A percentile compares a stretch with the other conserved stretches of the same genome.
phyloP scores from a whole-genome alignment of 2,888 invertebrate species.

The Drosophila incognita region DNA sequence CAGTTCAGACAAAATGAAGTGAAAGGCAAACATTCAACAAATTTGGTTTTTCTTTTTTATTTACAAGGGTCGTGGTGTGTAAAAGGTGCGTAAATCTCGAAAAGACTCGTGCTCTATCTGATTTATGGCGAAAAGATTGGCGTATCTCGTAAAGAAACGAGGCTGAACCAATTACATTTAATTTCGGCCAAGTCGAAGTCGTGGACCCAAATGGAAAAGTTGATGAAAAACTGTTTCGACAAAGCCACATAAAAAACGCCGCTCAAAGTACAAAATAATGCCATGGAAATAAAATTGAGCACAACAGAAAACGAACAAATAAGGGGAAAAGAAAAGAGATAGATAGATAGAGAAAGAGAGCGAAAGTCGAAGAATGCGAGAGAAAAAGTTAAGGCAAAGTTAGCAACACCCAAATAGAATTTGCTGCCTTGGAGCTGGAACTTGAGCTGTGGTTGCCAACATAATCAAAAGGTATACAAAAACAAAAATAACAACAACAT shows the following conservation, averaged over 20 bases:
- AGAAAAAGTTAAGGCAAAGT: conserved; percentile 64
- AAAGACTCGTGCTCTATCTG: conserved; percentile 31
- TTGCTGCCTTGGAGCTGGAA: conserved; percentile 44
- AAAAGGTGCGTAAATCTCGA: conserved; percentile 61
- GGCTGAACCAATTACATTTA: conserved; percentile 74
- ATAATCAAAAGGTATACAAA: conserved; percentile 61
- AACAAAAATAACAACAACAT: conserved; percentile 23
- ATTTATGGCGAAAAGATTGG: conserved; percentile 68
- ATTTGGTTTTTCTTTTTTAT: conserved; percentile 29
- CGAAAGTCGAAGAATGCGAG: background rate
- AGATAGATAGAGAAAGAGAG: background rate
- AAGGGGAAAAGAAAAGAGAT: background rate
- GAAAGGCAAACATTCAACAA: conserved; percentile 49
- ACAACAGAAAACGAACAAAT: conserved; percentile 8
- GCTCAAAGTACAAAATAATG: conserved; percentile 54
- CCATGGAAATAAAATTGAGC: conserved; percentile 66
- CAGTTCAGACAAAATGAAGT: background rate
- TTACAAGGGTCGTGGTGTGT: conserved; percentile 50
- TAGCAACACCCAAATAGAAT: conserved; percentile 25
- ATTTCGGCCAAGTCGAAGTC: conserved; percentile 49
- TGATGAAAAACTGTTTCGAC: conserved; percentile 69
- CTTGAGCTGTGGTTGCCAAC: conserved; percentile 60
- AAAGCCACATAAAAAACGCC: conserved; percentile 36
- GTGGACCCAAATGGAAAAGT: conserved; percentile 36
- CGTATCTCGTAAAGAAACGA: conserved; percentile 63